Conservation (phyloP, 2,113 vertebrate genomes). For the Chaetops frenatus region DNA sequence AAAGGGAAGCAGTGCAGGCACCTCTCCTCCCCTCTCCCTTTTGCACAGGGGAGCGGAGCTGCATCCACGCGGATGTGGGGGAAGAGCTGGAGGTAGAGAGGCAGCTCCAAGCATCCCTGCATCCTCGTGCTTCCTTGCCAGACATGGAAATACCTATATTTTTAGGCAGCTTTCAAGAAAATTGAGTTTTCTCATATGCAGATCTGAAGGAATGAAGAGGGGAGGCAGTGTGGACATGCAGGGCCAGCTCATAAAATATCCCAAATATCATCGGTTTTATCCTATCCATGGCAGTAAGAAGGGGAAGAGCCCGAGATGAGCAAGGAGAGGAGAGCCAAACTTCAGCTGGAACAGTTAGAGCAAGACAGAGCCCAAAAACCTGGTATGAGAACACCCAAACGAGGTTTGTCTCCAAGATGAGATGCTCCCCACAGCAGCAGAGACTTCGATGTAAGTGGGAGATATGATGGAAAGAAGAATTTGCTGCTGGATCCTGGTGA, state of each 20-base stretch:
- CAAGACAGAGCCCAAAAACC: neutral
- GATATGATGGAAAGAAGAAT: neutral
- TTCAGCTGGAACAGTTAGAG: neutral
- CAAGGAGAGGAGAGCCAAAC: neutral
- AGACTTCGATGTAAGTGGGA: neutral
- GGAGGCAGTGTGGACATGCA: neutral
- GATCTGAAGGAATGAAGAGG: neutral
- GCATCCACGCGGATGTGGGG: accelerated
- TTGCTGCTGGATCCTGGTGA: neutral
- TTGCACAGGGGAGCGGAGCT: accelerated
- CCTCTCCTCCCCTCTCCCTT: neutral
- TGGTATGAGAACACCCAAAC: neutral
- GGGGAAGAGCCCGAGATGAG: neutral
- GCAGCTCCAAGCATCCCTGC: neutral
- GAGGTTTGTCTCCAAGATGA: neutral
- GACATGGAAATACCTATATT: neutral
- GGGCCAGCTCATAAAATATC: neutral
- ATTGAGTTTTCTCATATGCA: neutral
- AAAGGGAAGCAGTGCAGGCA: neutral
- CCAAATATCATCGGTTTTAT: neutral
- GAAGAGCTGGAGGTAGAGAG: neutral
- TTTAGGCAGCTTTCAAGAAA: neutral
- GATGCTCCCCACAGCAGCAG: accelerated
- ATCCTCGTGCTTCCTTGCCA: neutral
- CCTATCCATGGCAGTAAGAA: neutral